These are phyloP conservation scores for Torymus tubicola DNA, from an alignment of 2,888 invertebrate genomes.

Conservation along the genomic window DNA sequence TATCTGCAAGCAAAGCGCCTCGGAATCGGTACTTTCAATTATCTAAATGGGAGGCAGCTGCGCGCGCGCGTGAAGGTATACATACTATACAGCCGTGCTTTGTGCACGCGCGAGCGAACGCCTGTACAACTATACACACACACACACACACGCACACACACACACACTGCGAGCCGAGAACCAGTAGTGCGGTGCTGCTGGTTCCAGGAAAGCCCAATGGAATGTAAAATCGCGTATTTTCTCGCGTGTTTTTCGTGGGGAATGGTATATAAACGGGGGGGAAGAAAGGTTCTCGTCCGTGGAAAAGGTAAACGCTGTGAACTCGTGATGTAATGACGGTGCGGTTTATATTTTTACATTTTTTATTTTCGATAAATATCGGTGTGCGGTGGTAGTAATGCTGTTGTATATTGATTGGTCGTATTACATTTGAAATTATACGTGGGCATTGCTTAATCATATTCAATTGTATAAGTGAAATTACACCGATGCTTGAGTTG, in stretches of 20 bases:
- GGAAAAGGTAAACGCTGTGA: not conserved
- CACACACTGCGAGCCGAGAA: not conserved
- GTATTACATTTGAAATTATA: too few species aligned
- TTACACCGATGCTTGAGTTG: too few species aligned
- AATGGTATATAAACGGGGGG: not conserved
- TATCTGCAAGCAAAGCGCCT: not conserved
- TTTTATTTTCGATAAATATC: too few species aligned
- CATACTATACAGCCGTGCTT: not conserved
- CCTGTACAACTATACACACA: too few species aligned
- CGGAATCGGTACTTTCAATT: constrained; percentile 22
- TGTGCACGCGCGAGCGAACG: too few species aligned
- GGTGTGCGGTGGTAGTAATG: not conserved
- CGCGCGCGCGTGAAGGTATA: not conserved
- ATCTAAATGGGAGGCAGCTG: not conserved
- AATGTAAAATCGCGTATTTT: constrained; percentile 33
- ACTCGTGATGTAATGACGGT: too few species aligned
- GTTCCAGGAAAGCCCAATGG: constrained; percentile 27
- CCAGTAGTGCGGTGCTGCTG: not conserved
- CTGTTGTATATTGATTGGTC: not conserved
- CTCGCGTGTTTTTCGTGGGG: not conserved
- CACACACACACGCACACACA: too few species aligned
- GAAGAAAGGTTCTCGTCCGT: not conserved
- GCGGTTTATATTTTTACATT: too few species aligned
- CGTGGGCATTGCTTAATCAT: too few species aligned
- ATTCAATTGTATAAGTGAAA: too few species aligned